Evolutionary conservation across 2,797 vertebrate genomes (phyloP).

Genomic region (Pipistrellus nathusii): DNA sequence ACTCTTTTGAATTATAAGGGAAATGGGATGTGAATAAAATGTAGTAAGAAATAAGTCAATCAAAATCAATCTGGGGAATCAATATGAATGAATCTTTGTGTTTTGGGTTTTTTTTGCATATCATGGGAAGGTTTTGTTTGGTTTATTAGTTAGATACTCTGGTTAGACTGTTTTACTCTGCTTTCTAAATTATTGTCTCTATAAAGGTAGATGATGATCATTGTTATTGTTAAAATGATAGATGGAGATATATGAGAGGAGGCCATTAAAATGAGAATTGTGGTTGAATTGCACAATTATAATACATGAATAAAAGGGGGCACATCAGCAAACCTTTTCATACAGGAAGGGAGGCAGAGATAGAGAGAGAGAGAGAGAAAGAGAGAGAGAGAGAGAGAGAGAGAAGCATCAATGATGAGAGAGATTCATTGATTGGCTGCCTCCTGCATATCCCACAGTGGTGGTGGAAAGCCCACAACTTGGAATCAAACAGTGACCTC

Average conservation of each 20-base stretch:
- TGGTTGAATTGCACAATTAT: background rate
- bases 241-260: background rate
- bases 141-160: background rate
- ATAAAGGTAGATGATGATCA: background rate
- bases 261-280: constrained; percentile 3
- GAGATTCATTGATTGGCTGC: too few species aligned
- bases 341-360: too few species aligned
- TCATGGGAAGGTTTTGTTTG: background rate
- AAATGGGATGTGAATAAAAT: background rate
- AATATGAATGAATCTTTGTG: background rate
- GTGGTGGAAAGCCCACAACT: too few species aligned
- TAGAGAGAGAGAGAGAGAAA: too few species aligned
- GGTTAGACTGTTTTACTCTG: background rate
- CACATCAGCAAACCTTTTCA: background rate
- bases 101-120: background rate
- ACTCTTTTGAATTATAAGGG: background rate
- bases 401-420: too few species aligned
- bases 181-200: background rate
- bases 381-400: too few species aligned
- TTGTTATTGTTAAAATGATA: background rate
- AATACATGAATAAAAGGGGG: background rate
- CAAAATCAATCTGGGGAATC: background rate
- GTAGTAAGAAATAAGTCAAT: background rate
- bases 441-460: too few species aligned
- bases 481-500: too few species aligned